Percentiles rank a stretch among this genome's conserved stretches.
Evolutionary conservation across 2,113 vertebrate species (phyloP).

Genomic region (Papio anubis): DNA sequence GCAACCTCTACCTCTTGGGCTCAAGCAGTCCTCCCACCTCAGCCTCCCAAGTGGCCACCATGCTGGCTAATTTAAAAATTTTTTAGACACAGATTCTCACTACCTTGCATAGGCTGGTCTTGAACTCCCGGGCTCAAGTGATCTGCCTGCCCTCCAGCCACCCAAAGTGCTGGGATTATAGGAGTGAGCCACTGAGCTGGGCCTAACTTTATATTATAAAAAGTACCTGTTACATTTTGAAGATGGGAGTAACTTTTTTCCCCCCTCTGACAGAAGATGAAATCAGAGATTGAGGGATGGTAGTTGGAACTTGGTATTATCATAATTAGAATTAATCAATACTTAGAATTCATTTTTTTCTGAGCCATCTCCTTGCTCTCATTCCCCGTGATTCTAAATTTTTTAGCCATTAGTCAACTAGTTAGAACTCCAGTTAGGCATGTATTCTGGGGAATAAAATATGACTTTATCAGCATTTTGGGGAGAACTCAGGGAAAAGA

Average conservation of each 20-base stretch:
- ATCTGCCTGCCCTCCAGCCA: too few species aligned
- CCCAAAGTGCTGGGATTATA: too few species aligned
- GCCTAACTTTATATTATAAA: background rate
- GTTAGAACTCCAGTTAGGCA: background rate
- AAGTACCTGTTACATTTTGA: background rate
- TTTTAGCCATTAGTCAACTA: conserved; percentile 34
- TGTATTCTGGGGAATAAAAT: conserved; percentile 28
- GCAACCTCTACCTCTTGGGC: too few species aligned
- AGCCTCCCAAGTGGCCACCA: too few species aligned
- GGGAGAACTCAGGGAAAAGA: background rate
- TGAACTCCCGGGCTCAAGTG: too few species aligned
- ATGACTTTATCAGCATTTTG: conserved; percentile 19
- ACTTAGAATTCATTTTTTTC: conserved; percentile 24
- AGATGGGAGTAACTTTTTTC: background rate
- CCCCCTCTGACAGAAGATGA: background rate
- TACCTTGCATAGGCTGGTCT: too few species aligned
- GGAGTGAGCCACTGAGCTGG: too few species aligned
- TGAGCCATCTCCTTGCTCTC: background rate
- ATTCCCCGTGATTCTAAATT: background rate
- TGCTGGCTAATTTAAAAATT: too few species aligned
- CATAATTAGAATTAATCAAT: background rate
- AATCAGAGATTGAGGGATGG: background rate
- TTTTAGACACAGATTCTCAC: too few species aligned
- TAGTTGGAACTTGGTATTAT: conserved; percentile 14
- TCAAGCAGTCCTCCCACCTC: too few species aligned